Evolutionary conservation across 2,113 vertebrate species (phyloP), one percentile per base, ranked within the genome.

Genomic region (Burhinus bistriatus): DNA sequence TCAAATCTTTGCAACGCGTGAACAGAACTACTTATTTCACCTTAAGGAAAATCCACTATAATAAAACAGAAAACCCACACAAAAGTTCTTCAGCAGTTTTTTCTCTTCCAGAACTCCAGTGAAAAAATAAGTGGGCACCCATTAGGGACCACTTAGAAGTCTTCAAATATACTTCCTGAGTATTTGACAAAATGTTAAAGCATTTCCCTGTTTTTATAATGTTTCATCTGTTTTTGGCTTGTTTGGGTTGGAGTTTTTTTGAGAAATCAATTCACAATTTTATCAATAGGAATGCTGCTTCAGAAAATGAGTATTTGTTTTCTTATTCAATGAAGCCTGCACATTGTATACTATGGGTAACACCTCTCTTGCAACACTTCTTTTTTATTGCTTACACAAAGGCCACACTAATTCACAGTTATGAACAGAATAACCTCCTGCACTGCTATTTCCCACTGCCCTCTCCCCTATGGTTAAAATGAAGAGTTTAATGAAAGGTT

Each of bases 381-480:
- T 59, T 32, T 77, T 64, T 82, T 36, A 51, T 54, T 83, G 90
- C 78, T 82, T 36, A 73, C 44, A 61, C 18, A 68, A 49, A 57
- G 27, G 27, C n/a, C 58, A 71, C 25, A 61, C 15, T 90, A 76
- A 93, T 87, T 93, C 57, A 88, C 68, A 83, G 68, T 73, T 77
- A 93, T 59, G 16, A 87, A 76, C 34, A 91, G 61, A 85, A 83
- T 72, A 83, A 82, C 45, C n/a, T 91, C 72, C 49, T 58, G 34
- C 16, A 42, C 13, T 68, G 44, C 25, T 91, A 87, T 84, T 97
- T 95, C 58, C 79, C 52, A 90, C 69, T 77, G 82, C 83, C 45
- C 57, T 80, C 72, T 95, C 65, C 61, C 45, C 68, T 95, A 23
- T 26, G 34, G 57, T 91, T 94, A 91, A 93, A 97, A 90, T 84